Evolutionary conservation across 1,140 invertebrate species (phyloP).

Genomic region (Drosophila lacteicornis): DNA sequence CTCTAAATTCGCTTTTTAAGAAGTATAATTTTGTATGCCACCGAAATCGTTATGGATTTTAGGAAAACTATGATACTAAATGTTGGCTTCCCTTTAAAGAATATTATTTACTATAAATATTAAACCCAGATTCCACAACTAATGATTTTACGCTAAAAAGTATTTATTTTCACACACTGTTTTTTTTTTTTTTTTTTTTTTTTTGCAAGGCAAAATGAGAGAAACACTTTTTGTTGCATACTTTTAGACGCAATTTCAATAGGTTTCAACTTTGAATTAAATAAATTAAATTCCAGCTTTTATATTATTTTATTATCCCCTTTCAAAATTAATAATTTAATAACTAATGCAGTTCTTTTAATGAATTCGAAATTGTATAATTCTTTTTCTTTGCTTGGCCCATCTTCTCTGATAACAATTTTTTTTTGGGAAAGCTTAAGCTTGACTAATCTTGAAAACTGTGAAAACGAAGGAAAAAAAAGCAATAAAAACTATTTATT

Average conservation of each 20-base stretch:
- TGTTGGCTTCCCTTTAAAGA: too few relatives aligned
- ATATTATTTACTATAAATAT: too few relatives aligned
- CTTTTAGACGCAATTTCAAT: neutral
- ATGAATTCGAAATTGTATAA: neutral
- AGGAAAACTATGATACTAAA: neutral
- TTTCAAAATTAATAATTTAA: too few relatives aligned
- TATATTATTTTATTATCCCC: too few relatives aligned
- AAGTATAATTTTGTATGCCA: neutral
- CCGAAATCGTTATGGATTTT: too few relatives aligned
- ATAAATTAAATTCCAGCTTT: too few relatives aligned
- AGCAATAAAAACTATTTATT: conserved; percentile 53
- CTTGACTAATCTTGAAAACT: conserved; percentile 38
- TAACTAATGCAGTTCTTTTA: neutral
- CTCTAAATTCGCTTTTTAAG: neutral
- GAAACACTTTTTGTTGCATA: neutral
- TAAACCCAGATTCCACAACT: too few relatives aligned
- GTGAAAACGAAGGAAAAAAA: conserved; percentile 29
- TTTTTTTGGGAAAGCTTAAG: conserved; percentile 11
- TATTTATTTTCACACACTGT: too few relatives aligned
- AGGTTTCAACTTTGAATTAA: too few relatives aligned
- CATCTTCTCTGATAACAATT: neutral
- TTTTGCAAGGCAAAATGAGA: too few relatives aligned
- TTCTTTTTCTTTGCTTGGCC: neutral
- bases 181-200: too few relatives aligned
- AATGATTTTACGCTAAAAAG: too few relatives aligned